Base-by-base conservation (phyloP, 2,797 vertebrate genomes). In the Ambastaia sidthimunki region DNA sequence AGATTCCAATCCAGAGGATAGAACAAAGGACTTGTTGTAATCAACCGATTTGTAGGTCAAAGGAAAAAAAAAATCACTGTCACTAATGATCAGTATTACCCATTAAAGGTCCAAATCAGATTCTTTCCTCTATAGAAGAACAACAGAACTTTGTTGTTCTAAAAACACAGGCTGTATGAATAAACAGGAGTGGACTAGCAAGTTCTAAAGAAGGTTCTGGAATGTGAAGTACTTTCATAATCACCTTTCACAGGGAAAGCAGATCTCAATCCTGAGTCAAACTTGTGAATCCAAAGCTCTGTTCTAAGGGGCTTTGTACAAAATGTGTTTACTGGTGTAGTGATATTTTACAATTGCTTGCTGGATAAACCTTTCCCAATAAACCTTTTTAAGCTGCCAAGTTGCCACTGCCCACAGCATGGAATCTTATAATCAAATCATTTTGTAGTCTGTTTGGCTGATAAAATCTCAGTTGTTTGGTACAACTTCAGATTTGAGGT, bases 381-480 rank as follows among this genome's bases (percentile, higher is more conserved):
- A 7, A 74, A 37, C 28, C 28, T 44, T 71, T 85, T 57, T 77
- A 63, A 23, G 3, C 37, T 15, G 25, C 31, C 34, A 62, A 41
- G 47, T 37, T 5, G 23, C n/a, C 62, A 68, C 73, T 60, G 19
- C 80, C 57, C 63, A 15, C 21, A 48, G 65, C 21, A 48, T 81
- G 78, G 75, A 86, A 90, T 86, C 79, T 87, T 55, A 19, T 76
- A 65, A 84, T 87, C 52, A 79, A 60, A 86, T 84, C 79, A 85
- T 69, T 74, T 74, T 54, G 18, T 70, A 72, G 54, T n/a, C 50
- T 67, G 74, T 83, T 18, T 71, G 76, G 76, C 66, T 59, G 48
- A 85, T 84, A 70, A 78, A 86, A 81, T 55, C 72, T 44, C 5
- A 37, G 50, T 25, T 55, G 62, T 76, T 68, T 55, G 50, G 50